Conservation (phyloP, 2,888 invertebrate genomes). For the Apantesis nais region DNA sequence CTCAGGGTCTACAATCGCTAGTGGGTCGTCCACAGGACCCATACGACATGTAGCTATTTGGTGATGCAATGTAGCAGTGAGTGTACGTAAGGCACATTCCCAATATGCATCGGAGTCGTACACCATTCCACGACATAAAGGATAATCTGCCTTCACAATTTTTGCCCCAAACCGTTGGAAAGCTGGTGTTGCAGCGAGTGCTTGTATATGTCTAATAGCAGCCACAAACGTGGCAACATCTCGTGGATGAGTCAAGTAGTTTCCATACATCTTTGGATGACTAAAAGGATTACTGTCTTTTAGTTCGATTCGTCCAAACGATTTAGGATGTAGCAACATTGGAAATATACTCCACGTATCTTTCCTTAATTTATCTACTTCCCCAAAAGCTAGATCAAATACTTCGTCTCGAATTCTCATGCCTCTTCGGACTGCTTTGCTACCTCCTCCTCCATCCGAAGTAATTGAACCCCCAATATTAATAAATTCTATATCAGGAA, state of each 20-base stretch:
- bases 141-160: conserved; percentile 80
- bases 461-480: conserved; percentile 87
- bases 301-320: conserved; percentile 89
- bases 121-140: conserved; percentile 76
- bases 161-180: conserved; percentile 86
- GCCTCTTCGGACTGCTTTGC: conserved; percentile 77
- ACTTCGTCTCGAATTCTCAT: conserved; percentile 85
- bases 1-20: conserved; percentile 88
- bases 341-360: conserved; percentile 88
- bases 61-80: conserved; percentile 88
- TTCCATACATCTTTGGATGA: conserved; percentile 91
- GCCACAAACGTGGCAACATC: conserved; percentile 87
- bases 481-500: conserved; percentile 89
- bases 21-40: conserved; percentile 87
- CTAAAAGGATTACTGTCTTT: conserved; percentile 90
- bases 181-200: conserved; percentile 84
- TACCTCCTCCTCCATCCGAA: conserved; percentile 84
- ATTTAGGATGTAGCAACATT: conserved; percentile 91
- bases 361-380: conserved; percentile 71
- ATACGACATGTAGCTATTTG: conserved; percentile 90
- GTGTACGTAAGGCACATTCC: conserved; percentile 88
- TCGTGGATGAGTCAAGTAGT: conserved; percentile 89
- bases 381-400: conserved; percentile 84
- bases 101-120: conserved; percentile 89
- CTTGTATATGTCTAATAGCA: conserved; percentile 87